A percentile compares a stretch with the other conserved stretches of the same genome.
Evolutionary conservation across 1,140 invertebrate genomes (phyloP).

Genomic region (Pseudomyrmex cubaensis): DNA sequence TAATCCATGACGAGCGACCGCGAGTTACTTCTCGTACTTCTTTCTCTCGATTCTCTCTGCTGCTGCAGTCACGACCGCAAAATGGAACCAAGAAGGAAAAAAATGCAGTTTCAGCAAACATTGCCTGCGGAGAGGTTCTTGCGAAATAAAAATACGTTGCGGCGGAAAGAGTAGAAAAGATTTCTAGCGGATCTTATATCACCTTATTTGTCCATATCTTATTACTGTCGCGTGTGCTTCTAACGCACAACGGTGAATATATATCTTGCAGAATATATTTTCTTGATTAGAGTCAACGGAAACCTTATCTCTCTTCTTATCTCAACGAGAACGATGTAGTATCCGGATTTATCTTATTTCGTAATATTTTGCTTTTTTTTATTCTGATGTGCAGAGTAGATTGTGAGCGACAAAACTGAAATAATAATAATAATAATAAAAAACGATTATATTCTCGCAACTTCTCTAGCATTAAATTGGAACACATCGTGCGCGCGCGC

Average conservation of each 20-base stretch:
- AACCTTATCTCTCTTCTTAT: background rate
- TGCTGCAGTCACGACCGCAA: slow-evolving; percentile 40
- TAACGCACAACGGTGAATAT: background rate
- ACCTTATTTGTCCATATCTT: slow-evolving; percentile 8
- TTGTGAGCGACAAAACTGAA: background rate
- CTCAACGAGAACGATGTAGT: background rate
- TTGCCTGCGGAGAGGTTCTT: slow-evolving; percentile 37
- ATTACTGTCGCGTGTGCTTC: slow-evolving; percentile 25
- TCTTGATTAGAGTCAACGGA: background rate
- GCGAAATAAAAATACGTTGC: slow-evolving; percentile 64
- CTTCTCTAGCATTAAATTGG: background rate
- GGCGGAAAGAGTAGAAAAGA: slow-evolving; percentile 26
- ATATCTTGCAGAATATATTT: background rate
- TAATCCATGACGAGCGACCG: slow-evolving; percentile 52
- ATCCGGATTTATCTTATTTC: background rate
- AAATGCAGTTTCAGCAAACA: slow-evolving; percentile 50
- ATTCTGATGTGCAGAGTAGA: background rate
- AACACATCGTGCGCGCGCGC: background rate
- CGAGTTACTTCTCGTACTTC: slow-evolving; percentile 25
- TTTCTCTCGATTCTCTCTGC: slow-evolving; percentile 10
- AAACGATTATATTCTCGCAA: background rate
- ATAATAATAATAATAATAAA: background rate
- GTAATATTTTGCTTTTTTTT: background rate
- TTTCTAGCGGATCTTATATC: slow-evolving; percentile 4
- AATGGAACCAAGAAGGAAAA: slow-evolving; percentile 46